Conservation (phyloP, 1,140 invertebrate genomes). For the Calephelis virginiensis region DNA sequence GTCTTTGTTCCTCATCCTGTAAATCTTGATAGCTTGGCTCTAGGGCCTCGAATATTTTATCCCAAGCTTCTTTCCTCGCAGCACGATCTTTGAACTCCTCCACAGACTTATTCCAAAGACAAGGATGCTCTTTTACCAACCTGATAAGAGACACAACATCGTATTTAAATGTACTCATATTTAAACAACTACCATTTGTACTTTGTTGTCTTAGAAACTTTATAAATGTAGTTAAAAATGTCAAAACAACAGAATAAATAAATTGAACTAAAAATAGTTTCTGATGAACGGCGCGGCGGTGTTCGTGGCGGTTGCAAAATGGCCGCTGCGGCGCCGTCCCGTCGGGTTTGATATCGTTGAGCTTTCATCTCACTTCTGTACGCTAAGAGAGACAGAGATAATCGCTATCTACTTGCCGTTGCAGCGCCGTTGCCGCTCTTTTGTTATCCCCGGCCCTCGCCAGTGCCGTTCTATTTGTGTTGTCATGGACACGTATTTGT, state of each 20-base stretch:
- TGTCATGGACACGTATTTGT: no score
- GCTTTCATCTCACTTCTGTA: slow-evolving; percentile 37
- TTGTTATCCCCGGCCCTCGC: neutral
- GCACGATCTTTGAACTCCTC: slow-evolving; percentile 63
- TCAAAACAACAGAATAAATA: no score
- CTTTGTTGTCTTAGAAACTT: no score
- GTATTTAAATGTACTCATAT: slow-evolving; percentile 60
- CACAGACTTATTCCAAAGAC: slow-evolving; percentile 61
- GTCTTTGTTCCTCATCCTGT: slow-evolving; percentile 48
- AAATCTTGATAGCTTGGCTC: slow-evolving; percentile 56
- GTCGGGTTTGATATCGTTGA: slow-evolving; percentile 41
- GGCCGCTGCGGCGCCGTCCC: slow-evolving; percentile 32
- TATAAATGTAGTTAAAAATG: no score
- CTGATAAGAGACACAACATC: slow-evolving; percentile 54
- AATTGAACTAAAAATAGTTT: neutral
- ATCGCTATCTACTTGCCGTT: slow-evolving; percentile 45
- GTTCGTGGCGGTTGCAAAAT: slow-evolving; percentile 2
- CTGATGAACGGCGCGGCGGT: neutral
- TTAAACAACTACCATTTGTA: neutral
- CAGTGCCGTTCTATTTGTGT: neutral
- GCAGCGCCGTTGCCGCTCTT: slow-evolving; percentile 16
- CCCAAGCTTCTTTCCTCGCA: slow-evolving; percentile 59
- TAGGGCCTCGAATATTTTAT: slow-evolving; percentile 55
- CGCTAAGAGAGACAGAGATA: slow-evolving; percentile 32
- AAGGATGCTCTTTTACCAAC: slow-evolving; percentile 48